Evolutionary conservation across 1,140 invertebrate genomes (phyloP), one percentile per base, ranked within the genome.

Genomic region (Drosophila littoralis): DNA sequence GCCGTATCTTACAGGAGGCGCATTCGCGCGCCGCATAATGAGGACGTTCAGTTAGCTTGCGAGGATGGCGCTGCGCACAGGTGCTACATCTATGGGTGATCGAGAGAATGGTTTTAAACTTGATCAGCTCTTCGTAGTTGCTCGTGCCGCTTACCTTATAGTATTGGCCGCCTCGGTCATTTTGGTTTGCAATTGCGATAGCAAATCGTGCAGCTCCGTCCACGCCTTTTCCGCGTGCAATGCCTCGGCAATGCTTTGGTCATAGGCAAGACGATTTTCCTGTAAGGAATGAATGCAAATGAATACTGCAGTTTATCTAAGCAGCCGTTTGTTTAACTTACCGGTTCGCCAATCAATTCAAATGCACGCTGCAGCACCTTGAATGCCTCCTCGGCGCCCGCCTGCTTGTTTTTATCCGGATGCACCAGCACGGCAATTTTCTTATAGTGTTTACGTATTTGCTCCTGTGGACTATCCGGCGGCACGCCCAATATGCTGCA

Each of bases 351-450:
- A 82, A 99, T 98, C 81, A 98, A 95, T 92, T 98, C 97, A 93
- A 99, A 98, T 28, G 98, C 97, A 91, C 98, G 96, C 72, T 97
- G 97, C 74, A 98, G 93, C 90, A 98, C 98, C 93, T 98, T 98
- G 92, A 99, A 99, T 32, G 97, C 97, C 93, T 99, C 98, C 92
- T 98, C 98, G 7, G 98, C 97, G 52, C 98, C 97, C 8, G 97
- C 96, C 92, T 98, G 97, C 89, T 96, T 96, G 93, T 98, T 98
- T 93, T 99, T 98, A 91, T 98, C 97, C 0, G 98, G 98, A 94
- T 99, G 98, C 46, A 99, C 97, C 10, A 99, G 93, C 86, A 98
- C 96, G 4, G 97, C 97, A 93, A 98, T 98, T 77, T 96, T 94
- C 84, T 97, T 96, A 91, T 98, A 98, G 94, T 98, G 98, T 82